A percentile compares a stretch with the other conserved stretches of the same genome.
Conservation (phyloP, 2,797 vertebrate species). For the Psittacula echo region DNA sequence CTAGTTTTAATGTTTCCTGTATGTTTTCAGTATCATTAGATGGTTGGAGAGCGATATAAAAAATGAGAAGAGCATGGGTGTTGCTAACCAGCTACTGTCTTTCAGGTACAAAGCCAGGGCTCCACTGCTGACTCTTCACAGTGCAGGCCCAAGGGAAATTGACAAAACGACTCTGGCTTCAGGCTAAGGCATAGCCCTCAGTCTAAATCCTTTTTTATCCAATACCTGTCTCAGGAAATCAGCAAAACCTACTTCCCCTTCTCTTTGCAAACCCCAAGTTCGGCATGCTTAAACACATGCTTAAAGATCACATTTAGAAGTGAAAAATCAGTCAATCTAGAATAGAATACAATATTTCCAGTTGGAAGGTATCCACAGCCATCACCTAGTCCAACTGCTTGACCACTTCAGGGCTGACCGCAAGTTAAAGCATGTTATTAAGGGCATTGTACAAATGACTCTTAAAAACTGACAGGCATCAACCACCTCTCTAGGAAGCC, state of each 20-base stretch:
- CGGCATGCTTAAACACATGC: neutral
- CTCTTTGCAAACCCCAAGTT: neutral
- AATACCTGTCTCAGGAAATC: neutral
- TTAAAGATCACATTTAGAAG: neutral
- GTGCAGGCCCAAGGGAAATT: neutral
- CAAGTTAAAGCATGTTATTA: neutral
- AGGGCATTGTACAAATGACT: neutral
- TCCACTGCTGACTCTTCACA: neutral
- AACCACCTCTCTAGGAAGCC: neutral
- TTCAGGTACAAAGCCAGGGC: neutral
- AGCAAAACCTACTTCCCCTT: neutral
- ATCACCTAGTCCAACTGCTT: neutral
- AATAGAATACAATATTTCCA: neutral
- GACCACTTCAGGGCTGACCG: neutral
- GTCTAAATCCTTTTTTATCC: neutral
- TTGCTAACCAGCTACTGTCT: neutral
- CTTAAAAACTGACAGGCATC: neutral
- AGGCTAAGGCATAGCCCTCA: neutral
- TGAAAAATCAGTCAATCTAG: neutral
- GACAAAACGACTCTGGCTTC: neutral
- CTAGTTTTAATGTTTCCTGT: neutral
- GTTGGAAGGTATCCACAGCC: neutral
- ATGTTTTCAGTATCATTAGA: neutral
- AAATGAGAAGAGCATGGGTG: neutral
- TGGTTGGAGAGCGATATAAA: neutral